Base-by-base conservation (phyloP, 2,797 vertebrate species). In the Crenuchus spilurus region DNA sequence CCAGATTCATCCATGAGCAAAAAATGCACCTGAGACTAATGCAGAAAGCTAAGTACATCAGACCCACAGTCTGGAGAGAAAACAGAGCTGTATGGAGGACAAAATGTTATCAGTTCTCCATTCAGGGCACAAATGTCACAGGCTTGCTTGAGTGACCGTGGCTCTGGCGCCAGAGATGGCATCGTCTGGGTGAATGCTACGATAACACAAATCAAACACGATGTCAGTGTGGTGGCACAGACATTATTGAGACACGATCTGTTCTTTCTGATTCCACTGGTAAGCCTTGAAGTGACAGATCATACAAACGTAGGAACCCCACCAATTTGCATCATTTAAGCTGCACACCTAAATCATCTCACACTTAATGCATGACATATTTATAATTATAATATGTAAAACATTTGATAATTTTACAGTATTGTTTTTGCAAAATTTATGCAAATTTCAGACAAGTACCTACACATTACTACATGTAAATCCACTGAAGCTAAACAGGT, bases 201-300 rank as follows among this genome's bases (percentile, higher is more conserved):
- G 37, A 55, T 61, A 48, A 39, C 20, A 30, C 41, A 64, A 76
- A 57, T 57, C 58, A 64, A 63, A 55, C 48, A 64, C 24, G 24
- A 64, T 30, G 58, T 24, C 60, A 8, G 24, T 64, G 55, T 69
- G 73, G 57, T 18, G 41, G 35, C 22, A 10, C 46, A 33, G 11
- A n/a, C 9, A 2, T n/a, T 33, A 44, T 62, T 24, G 13, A 70
- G 30, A 14, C 6, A 9, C 41, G 55, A 30, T 80, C 80, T 74
- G 78, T 81, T 76, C 72, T 84, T 66, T 83, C 71, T 60, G 78
- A 84, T 80, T 78, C 28, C 46, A 67, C 49, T 75, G 44, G 68
- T 16, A 1, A 58, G 63, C 54, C 22, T 22, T 49, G 22, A 49
- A 35, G 33, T 3, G 3, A 35, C 3, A 41, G 16, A 4, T n/a